Percentiles rank a stretch among this genome's conserved stretches.
Conservation (phyloP, 2,888 invertebrate species). For the Drepana falcataria region DNA sequence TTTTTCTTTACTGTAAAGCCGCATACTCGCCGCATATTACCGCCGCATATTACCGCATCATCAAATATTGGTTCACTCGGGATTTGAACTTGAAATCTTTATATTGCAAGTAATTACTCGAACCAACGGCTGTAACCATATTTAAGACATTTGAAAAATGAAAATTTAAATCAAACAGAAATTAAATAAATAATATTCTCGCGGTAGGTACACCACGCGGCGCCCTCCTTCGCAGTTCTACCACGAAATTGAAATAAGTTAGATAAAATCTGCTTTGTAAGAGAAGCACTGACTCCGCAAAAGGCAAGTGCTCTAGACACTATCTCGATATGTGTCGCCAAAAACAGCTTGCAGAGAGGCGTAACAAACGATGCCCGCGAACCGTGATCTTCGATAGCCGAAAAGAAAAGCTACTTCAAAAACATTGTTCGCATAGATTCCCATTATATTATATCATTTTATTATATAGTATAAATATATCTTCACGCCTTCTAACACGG, state of each 20-base stretch:
- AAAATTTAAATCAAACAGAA: neutral
- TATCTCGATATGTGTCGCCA: conserved; percentile 59
- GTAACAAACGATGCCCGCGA: conserved; percentile 47
- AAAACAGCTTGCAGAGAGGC: conserved; percentile 52
- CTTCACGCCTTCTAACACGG: too few species aligned
- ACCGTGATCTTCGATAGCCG: conserved; percentile 43
- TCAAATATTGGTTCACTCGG: too few species aligned
- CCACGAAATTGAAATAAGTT: conserved; percentile 59
- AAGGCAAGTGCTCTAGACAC: conserved; percentile 55
- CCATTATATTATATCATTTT: neutral
- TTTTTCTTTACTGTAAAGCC: too few species aligned
- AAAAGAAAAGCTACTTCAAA: conserved; percentile 20
- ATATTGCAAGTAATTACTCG: too few species aligned
- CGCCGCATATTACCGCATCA: too few species aligned
- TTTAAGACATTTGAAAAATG: neutral
- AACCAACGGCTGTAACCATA: neutral
- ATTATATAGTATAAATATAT: too few species aligned
- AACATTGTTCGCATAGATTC: conserved; percentile 9
- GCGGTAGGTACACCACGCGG: conserved; percentile 23
- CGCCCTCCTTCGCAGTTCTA: conserved; percentile 40
- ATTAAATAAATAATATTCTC: neutral
- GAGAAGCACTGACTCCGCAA: conserved; percentile 42
- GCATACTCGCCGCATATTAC: too few species aligned
- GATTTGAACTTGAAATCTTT: too few species aligned
- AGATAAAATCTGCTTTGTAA: conserved; percentile 56